Conservation (phyloP, 2,888 invertebrate genomes). For the Gymnosoma rotundatum region DNA sequence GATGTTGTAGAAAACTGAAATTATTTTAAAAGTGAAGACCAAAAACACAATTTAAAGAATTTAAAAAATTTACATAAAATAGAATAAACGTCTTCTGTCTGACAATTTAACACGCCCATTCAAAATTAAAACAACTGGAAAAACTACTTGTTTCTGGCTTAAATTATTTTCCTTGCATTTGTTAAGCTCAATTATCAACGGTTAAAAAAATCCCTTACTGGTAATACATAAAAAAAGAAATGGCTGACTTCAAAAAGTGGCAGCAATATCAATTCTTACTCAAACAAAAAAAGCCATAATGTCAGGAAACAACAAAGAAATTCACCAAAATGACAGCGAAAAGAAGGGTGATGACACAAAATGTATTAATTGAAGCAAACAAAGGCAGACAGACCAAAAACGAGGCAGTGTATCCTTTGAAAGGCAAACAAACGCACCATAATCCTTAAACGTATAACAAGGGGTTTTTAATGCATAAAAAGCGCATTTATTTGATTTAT, state of each 20-base stretch:
- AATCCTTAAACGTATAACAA: constrained; percentile 3
- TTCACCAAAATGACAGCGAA: constrained; percentile 1
- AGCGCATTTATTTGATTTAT: constrained; percentile 54
- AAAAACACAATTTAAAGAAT: constrained; percentile 47
- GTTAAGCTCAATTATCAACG: constrained; percentile 27
- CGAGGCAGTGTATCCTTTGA: constrained; percentile 29
- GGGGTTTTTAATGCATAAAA: constrained; percentile 48
- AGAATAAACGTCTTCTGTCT: constrained; percentile 47
- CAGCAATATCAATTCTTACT: constrained; percentile 19
- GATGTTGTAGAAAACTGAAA: constrained; percentile 35
- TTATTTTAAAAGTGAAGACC: constrained; percentile 14
- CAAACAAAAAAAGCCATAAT: constrained; percentile 61
- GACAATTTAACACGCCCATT: constrained; percentile 55
- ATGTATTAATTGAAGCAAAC: constrained; percentile 64
- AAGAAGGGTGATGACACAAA: constrained; percentile 56
- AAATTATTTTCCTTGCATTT: not conserved
- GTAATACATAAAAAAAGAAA: not conserved
- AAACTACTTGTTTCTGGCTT: constrained; percentile 56
- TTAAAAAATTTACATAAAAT: constrained; percentile 51
- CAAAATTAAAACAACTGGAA: constrained; percentile 49
- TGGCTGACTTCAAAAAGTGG: not conserved
- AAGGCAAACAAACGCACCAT: constrained; percentile 2
- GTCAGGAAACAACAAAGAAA: constrained; percentile 52
- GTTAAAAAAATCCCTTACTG: constrained; percentile 27
- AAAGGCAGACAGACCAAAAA: constrained; percentile 14